Percentiles rank a stretch among this genome's conserved stretches.
These are phyloP conservation scores for Trypoxylus dichotomus DNA, from an alignment of 1,140 invertebrate species.

Conservation along the genomic window DNA sequence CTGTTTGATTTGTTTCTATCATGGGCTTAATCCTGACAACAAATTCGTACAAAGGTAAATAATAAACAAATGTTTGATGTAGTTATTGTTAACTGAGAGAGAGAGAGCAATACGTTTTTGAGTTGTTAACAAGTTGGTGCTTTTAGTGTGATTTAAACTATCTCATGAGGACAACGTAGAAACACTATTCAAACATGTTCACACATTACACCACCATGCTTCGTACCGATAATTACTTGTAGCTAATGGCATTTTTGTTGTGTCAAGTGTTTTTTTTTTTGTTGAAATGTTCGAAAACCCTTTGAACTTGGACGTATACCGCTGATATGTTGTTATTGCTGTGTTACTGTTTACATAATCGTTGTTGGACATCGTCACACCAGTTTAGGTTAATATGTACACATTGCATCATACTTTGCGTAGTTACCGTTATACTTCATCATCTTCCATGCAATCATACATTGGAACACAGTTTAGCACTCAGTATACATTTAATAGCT, in stretches of 20 bases:
- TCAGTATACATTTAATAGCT: neutral
- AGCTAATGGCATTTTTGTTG: neutral
- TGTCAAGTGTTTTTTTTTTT: neutral
- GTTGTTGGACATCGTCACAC: neutral
- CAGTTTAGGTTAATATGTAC: neutral
- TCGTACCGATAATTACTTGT: neutral
- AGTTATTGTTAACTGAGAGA: neutral
- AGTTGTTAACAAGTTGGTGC: constrained; percentile 8
- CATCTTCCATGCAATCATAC: neutral
- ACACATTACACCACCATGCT: neutral
- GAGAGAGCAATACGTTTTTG: constrained; percentile 1
- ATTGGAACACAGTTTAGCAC: neutral
- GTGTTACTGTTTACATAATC: neutral
- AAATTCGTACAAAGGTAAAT: constrained; percentile 28
- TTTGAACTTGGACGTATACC: neutral
- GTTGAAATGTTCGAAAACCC: neutral
- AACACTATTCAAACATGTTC: neutral
- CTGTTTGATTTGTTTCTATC: neutral
- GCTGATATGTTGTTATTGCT: neutral
- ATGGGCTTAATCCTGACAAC: constrained; percentile 29
- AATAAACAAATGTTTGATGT: neutral
- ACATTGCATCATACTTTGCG: neutral
- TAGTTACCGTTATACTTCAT: neutral
- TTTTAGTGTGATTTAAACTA: constrained; percentile 27
- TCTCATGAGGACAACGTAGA: constrained; percentile 1